Conservation (phyloP, 2,888 invertebrate species). For the Escarpia spicata region DNA sequence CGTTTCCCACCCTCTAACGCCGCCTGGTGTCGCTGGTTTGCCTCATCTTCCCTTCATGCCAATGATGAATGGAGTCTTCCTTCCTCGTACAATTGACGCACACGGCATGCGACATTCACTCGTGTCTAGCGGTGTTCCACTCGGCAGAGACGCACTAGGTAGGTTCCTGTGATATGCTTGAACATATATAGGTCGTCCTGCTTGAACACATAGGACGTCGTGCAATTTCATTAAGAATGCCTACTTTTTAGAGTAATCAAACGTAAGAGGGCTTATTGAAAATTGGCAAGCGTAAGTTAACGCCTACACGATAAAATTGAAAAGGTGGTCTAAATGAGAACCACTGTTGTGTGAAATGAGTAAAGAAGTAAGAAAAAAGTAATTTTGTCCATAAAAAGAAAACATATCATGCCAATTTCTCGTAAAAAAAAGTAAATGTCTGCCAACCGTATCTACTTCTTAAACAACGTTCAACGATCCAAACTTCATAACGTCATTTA, state of each 20-base stretch:
- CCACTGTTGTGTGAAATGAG: neutral
- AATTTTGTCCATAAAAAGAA: neutral
- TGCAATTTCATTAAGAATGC: neutral
- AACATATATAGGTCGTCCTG: neutral
- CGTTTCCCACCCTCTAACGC: neutral
- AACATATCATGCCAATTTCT: neutral
- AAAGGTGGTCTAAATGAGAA: neutral
- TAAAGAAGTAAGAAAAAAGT: neutral
- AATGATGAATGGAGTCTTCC: slow-evolving; percentile 4
- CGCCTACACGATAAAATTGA: neutral
- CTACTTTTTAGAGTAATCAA: neutral
- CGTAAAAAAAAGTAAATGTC: neutral
- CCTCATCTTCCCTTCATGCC: neutral
- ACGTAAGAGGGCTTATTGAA: neutral
- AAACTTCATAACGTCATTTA: neutral
- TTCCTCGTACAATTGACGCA: neutral
- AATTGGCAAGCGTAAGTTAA: neutral
- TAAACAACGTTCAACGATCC: neutral
- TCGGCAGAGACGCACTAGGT: neutral
- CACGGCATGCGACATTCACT: neutral
- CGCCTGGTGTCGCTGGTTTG: neutral
- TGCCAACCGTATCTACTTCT: neutral
- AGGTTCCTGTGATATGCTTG: neutral
- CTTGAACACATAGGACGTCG: neutral
- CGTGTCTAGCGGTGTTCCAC: slow-evolving; percentile 10